Base-by-base conservation (phyloP, 2,113 vertebrate species). In the Eublepharis macularius region DNA sequence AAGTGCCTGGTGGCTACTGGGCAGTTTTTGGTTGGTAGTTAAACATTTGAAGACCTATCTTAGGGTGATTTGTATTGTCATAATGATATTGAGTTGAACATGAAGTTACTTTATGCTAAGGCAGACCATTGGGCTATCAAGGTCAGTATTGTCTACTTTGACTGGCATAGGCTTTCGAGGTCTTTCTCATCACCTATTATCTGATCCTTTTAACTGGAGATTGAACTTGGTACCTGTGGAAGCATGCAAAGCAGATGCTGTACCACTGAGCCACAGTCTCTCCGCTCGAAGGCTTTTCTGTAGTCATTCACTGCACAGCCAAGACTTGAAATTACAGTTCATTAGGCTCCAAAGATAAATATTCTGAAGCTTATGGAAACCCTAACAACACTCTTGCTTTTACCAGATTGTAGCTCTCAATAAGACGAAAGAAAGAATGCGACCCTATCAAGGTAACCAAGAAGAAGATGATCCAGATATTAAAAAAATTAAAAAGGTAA, bases 401-500 rank as follows among this genome's bases (percentile, higher is more conserved):
- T 86, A 12, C 91, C 90, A 99, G 99, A 99, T 99, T 91, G 73
- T 99, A 47, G 98, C 99, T 74, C 96, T 99, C 87, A 99, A 99
- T 96, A 99, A 99, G 97, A 99, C 99, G 66, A 99, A 99, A 96
- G 98, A 99, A 95, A 97, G 98, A 84, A 99, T 99, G 98, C 92
- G 98, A 57, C 98, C 98, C 57, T 99, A 99, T 91, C 99, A 98
- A 79, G 95, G 97, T 80, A 96, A 96, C 91, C 98, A 98, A 76
- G 98, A 99, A 89, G 98, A 98, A 1, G 99, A 99, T 74, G 98
- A 99, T 89, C 99, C 98, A 13, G 99, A 99, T 90, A 99, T 99
- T 81, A 99, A 99, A 95, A 99, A 99, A 95, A 99, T 99, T 86
- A 99, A 99, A 95, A 99, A 99, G 98, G 99, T 99, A 96, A 91